These are phyloP conservation scores for Trichomalopsis sarcophagae DNA, from an alignment of 1,140 invertebrate species.

Conservation along the genomic window DNA sequence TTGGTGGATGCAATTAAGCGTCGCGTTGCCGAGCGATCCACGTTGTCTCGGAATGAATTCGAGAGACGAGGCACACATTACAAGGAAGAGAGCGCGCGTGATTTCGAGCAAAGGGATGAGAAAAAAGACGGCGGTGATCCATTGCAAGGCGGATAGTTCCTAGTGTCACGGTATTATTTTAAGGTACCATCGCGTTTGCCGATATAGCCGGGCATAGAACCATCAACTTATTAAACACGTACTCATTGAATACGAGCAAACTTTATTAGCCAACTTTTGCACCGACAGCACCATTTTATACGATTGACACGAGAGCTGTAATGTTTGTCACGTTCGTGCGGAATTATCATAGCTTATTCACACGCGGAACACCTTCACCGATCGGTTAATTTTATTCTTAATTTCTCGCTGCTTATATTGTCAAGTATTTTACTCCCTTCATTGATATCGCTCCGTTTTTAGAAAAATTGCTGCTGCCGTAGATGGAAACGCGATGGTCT, in stretches of 20 bases:
- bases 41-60: neutral
- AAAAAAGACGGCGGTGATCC: conserved; percentile 49
- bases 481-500: conserved; percentile 62
- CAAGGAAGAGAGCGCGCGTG: neutral
- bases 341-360: neutral
- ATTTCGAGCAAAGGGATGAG: neutral
- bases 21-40: neutral
- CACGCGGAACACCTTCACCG: neutral
- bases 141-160: conserved; percentile 71
- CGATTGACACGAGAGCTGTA: neutral
- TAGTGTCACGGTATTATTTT: conserved; percentile 74
- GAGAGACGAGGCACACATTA: neutral
- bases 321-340: neutral
- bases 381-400: neutral
- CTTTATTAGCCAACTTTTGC: conserved; percentile 5
- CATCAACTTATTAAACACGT: neutral
- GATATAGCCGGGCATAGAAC: conserved; percentile 2
- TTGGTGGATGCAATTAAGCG: conserved; percentile 52
- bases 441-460: neutral
- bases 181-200: conserved; percentile 70
- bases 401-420: neutral
- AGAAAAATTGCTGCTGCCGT: neutral
- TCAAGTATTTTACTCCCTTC: neutral
- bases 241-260: neutral
- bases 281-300: neutral